Conservation (phyloP, 2,888 invertebrate species). For the Dromius quadrimaculatus region DNA sequence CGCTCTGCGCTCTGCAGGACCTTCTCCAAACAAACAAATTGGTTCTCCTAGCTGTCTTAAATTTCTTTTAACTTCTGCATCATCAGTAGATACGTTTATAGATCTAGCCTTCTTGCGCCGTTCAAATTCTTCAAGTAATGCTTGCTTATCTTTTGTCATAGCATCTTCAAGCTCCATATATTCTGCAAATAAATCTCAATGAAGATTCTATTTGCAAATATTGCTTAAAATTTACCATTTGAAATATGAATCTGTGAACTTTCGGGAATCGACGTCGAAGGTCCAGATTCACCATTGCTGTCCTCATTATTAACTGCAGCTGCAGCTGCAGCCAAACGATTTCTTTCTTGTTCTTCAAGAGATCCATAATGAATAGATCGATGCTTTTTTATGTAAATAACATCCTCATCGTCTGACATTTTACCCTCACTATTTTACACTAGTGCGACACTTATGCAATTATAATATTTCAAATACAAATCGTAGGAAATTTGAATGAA, state of each 20-base stretch:
- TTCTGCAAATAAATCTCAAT: conserved; percentile 67
- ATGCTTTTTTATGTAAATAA: conserved; percentile 78
- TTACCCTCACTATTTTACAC: conserved; percentile 15
- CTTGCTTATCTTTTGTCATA: conserved; percentile 89
- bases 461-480: background rate
- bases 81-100: conserved; percentile 98
- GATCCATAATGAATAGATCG: conserved; percentile 91
- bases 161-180: conserved; percentile 91
- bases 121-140: conserved; percentile 95
- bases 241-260: conserved; percentile 76
- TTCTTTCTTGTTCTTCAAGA: conserved; percentile 85
- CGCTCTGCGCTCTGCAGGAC: conserved; percentile 95
- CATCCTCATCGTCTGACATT: conserved; percentile 90
- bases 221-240: conserved; percentile 71
- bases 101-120: conserved; percentile 91
- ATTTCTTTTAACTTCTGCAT: conserved; percentile 93
- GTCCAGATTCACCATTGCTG: conserved; percentile 69
- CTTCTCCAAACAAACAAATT: conserved; percentile 98
- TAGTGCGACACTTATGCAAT: background rate
- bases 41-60: conserved; percentile 94
- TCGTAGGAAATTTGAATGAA: background rate
- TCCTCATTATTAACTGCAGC: conserved; percentile 74
- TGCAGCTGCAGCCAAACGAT: conserved; percentile 73
- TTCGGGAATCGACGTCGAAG: conserved; percentile 70
- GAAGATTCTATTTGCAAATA: background rate